These are phyloP conservation scores for Steromphala cineraria DNA, from an alignment of 2,888 invertebrate genomes.

Conservation along the genomic window DNA sequence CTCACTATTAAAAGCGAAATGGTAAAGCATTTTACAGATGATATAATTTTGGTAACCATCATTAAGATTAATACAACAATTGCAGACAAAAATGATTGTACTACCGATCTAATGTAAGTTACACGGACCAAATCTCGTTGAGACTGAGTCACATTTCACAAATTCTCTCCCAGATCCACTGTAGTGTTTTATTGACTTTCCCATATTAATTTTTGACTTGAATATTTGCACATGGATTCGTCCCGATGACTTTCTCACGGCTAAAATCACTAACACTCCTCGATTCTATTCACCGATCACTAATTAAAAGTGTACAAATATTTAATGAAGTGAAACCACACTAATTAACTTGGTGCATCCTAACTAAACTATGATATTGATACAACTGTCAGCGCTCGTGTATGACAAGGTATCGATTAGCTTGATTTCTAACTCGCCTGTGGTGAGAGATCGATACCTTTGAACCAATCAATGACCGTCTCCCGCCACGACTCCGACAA, in stretches of 20 bases:
- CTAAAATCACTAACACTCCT: background rate
- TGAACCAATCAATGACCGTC: background rate
- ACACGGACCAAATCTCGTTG: too few species aligned
- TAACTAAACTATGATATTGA: background rate
- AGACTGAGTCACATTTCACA: too few species aligned
- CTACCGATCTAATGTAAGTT: too few species aligned
- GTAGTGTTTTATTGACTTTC: too few species aligned
- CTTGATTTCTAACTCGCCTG: background rate
- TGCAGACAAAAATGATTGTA: too few species aligned
- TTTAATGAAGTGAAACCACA: background rate
- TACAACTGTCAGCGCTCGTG: background rate
- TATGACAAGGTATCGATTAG: background rate
- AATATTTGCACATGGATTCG: background rate
- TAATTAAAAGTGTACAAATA: slow-evolving; percentile 8
- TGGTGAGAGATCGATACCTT: background rate
- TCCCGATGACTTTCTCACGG: background rate
- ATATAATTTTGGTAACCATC: too few species aligned
- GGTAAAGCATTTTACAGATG: too few species aligned
- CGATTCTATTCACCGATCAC: background rate
- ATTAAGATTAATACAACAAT: too few species aligned
- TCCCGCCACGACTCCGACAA: background rate
- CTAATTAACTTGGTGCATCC: background rate
- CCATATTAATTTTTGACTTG: too few species aligned
- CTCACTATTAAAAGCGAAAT: too few species aligned
- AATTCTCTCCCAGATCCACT: too few species aligned